Conservation (phyloP, 2,888 invertebrate species). For the Aphelenchoides bicaudatus region DNA sequence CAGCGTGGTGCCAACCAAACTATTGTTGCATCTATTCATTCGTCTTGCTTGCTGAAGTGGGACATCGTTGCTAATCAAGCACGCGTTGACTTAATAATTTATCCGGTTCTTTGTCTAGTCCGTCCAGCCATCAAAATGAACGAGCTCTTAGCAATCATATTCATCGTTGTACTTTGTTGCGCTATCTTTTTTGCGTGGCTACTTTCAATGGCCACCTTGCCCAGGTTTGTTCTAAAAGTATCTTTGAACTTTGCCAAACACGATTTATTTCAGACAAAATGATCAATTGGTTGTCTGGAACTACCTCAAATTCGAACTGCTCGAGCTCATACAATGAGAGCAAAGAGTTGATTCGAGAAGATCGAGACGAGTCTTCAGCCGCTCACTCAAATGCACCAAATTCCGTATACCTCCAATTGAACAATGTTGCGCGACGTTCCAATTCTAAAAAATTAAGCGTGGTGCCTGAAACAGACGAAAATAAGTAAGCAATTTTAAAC, state of each 20-base stretch:
- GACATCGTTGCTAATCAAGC: background rate
- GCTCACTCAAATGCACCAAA: conserved; percentile 6
- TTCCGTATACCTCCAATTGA: conserved; percentile 31
- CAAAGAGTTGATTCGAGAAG: conserved; percentile 45
- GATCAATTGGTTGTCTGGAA: conserved; percentile 31
- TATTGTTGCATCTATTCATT: no score
- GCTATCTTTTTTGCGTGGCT: conserved; percentile 56
- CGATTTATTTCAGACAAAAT: conserved; percentile 32
- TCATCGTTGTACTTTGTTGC: conserved; percentile 54
- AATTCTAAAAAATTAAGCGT: conserved; percentile 54
- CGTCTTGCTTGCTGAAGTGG: background rate
- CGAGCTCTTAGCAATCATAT: conserved; percentile 53
- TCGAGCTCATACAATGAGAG: conserved; percentile 42
- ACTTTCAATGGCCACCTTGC: conserved; percentile 56
- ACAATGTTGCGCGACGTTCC: conserved; percentile 27
- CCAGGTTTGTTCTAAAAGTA: conserved; percentile 2
- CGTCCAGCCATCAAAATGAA: conserved; percentile 50
- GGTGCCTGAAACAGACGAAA: conserved; percentile 57
- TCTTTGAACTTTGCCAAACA: conserved; percentile 6
- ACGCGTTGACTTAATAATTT: no score
- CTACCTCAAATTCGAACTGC: conserved; percentile 27
- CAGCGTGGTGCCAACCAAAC: no score
- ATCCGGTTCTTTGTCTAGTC: no score
- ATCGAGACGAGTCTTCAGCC: conserved; percentile 25
- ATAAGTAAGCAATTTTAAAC: conserved; percentile 39